Conservation (phyloP, 2,888 invertebrate species). For the Palloptera scutellata region DNA sequence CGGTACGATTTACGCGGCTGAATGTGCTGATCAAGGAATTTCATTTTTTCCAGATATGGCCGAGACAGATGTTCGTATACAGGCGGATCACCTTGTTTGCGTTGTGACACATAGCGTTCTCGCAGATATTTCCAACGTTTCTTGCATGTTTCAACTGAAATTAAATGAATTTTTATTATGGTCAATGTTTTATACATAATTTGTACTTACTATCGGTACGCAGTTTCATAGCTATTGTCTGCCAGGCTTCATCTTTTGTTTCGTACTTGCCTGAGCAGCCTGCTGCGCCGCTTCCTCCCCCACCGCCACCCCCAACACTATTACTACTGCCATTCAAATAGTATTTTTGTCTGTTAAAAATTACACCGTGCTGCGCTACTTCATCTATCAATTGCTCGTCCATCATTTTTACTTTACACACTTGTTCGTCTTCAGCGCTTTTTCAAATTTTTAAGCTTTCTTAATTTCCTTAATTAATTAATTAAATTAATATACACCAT, state of each 20-base stretch:
- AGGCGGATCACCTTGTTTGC: slow-evolving; percentile 63
- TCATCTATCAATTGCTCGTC: slow-evolving; percentile 63
- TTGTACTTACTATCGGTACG: slow-evolving; percentile 59
- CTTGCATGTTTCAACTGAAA: slow-evolving; percentile 62
- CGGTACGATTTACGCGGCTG: slow-evolving; percentile 64
- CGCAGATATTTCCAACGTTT: slow-evolving; percentile 64
- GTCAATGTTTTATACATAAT: slow-evolving; percentile 1
- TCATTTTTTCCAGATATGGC: slow-evolving; percentile 64
- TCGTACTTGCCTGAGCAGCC: slow-evolving; percentile 57
- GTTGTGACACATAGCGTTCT: slow-evolving; percentile 63
- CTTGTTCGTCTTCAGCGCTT: no score
- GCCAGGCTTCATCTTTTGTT: slow-evolving; percentile 64
- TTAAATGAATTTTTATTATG: slow-evolving; percentile 2
- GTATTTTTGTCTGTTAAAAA: slow-evolving; percentile 63
- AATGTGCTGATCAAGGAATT: slow-evolving; percentile 63
- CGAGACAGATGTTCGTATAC: slow-evolving; percentile 64
- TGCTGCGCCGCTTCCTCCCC: slow-evolving; percentile 33
- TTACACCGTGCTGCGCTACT: slow-evolving; percentile 63
- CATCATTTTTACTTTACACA: slow-evolving; percentile 52
- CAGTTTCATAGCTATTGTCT: slow-evolving; percentile 58
- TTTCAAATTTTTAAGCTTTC: slow-evolving; percentile 4
- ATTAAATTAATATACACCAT: slow-evolving; percentile 18
- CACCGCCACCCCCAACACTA: slow-evolving; percentile 32
- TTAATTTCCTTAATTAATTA: background rate
- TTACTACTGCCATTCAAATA: slow-evolving; percentile 55